phyloP scores from a whole-genome alignment of 1,140 invertebrate genomes.

The Hypsibius dujardini region DNA sequence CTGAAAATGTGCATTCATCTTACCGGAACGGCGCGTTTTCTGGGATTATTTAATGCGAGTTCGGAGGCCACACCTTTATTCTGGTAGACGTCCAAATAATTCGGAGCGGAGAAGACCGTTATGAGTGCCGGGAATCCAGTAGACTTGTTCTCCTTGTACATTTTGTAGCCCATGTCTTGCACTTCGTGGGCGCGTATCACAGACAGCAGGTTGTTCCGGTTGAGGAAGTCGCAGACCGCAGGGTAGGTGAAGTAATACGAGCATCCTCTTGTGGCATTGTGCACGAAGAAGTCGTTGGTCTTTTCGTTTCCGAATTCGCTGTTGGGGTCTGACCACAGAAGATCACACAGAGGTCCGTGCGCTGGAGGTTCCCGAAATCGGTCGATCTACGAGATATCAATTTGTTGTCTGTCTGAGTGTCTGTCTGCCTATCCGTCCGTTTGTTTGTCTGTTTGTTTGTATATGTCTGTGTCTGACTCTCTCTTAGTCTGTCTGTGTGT shows the following conservation, averaged over 20 bases:
- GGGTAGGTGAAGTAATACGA: slow-evolving; percentile 99
- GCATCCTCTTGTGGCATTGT: slow-evolving; percentile 98
- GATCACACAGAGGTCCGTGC: slow-evolving; percentile 98
- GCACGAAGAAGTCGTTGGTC: slow-evolving; percentile 97
- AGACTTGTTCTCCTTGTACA: slow-evolving; percentile 99
- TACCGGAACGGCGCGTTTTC: too few relatives aligned
- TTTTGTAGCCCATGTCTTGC: slow-evolving; percentile 98
- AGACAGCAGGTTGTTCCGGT: slow-evolving; percentile 98
- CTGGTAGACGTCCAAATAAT: slow-evolving; percentile 99
- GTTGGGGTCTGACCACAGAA: slow-evolving; percentile 93
- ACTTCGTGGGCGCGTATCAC: slow-evolving; percentile 99
- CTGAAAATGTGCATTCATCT: slow-evolving; percentile 40
- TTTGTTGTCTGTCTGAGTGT: slow-evolving; percentile 18
- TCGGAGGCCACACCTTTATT: slow-evolving; percentile 67
- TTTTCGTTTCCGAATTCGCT: slow-evolving; percentile 99
- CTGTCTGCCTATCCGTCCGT: too few relatives aligned
- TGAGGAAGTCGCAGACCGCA: slow-evolving; percentile 99
- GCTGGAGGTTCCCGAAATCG: slow-evolving; percentile 99
- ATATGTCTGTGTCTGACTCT: too few relatives aligned
- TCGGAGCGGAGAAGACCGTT: slow-evolving; percentile 98
- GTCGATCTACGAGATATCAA: slow-evolving; percentile 60
- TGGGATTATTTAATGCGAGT: too few relatives aligned
- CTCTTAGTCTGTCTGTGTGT: too few relatives aligned
- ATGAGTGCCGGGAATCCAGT: slow-evolving; percentile 99
- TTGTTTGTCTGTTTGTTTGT: too few relatives aligned